phyloP scores from a whole-genome alignment of 2,113 vertebrate species.

The Syngnathus floridae region DNA sequence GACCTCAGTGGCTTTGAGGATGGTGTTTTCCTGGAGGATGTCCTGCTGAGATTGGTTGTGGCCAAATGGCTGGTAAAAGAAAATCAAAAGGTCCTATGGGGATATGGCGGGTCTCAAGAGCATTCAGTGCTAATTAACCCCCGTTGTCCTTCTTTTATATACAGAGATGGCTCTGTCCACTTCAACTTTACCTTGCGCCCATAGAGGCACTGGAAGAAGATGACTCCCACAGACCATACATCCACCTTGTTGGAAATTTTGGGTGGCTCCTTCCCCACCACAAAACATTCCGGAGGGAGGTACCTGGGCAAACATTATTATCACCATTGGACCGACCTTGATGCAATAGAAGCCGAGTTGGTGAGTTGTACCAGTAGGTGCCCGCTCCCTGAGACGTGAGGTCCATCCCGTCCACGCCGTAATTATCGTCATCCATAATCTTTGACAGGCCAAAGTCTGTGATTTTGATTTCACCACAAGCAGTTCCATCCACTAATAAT shows the following conservation, averaged over 20 bases:
- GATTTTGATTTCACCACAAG: conserved; percentile 98
- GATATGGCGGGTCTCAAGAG: not conserved
- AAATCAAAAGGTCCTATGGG: not conserved
- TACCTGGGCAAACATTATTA: conserved; percentile 73
- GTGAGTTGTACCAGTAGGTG: conserved; percentile 86
- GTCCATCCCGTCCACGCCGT: conserved; percentile 98
- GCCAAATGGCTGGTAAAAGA: conserved; percentile 83
- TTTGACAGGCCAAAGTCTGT: conserved; percentile 98
- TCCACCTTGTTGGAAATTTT: conserved; percentile 99
- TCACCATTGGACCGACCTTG: not conserved
- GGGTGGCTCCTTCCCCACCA: conserved; percentile 96
- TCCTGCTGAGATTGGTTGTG: conserved; percentile 99
- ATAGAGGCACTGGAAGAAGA: conserved; percentile 99
- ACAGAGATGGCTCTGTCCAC: no score
- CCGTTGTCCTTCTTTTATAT: no score
- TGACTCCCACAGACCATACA: conserved; percentile 98
- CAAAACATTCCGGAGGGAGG: conserved; percentile 97
- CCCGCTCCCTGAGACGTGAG: conserved; percentile 96
- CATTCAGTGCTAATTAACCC: not conserved
- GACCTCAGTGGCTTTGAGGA: conserved; percentile 99
- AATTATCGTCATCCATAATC: conserved; percentile 99
- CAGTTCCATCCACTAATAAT: conserved; percentile 94
- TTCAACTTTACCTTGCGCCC: conserved; percentile 83
- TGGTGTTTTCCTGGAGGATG: conserved; percentile 99
- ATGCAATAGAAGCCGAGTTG: not conserved